phyloP scores from a whole-genome alignment of 2,888 invertebrate genomes.

The Trissoscelio sp. region DNA sequence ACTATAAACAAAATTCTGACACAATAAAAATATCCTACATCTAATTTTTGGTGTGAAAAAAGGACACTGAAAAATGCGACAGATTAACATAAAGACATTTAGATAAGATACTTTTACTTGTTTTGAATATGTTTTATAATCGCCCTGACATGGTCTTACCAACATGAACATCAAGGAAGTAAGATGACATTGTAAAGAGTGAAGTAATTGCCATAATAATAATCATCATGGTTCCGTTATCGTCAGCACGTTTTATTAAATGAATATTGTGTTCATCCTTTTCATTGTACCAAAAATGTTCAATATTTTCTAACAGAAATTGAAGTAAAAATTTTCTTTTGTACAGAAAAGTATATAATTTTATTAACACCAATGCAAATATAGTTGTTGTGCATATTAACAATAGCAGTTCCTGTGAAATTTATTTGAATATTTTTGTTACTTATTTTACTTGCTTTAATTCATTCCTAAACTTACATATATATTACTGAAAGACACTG shows the following conservation, averaged over 20 bases:
- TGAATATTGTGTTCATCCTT: not conserved
- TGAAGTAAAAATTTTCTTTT: slow-evolving; percentile 8
- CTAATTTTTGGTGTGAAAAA: no score
- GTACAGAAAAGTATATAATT: not conserved
- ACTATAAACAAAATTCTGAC: no score
- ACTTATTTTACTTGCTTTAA: not conserved
- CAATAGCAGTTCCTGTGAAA: not conserved
- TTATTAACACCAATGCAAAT: not conserved
- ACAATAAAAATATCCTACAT: no score
- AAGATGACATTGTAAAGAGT: not conserved
- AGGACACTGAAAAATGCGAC: no score
- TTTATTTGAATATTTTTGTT: not conserved
- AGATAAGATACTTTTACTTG: no score
- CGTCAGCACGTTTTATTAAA: not conserved
- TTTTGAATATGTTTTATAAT: no score
- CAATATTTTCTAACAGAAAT: not conserved
- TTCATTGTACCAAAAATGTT: slow-evolving; percentile 6
- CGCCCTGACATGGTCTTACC: not conserved
- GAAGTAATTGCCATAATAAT: not conserved
- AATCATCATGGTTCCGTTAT: not conserved
- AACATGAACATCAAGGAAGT: not conserved
- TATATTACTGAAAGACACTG: not conserved
- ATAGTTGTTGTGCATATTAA: not conserved
- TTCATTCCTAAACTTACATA: not conserved
- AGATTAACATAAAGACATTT: no score